Conservation (phyloP, 2,888 invertebrate species). For the Epirrita christyi region DNA sequence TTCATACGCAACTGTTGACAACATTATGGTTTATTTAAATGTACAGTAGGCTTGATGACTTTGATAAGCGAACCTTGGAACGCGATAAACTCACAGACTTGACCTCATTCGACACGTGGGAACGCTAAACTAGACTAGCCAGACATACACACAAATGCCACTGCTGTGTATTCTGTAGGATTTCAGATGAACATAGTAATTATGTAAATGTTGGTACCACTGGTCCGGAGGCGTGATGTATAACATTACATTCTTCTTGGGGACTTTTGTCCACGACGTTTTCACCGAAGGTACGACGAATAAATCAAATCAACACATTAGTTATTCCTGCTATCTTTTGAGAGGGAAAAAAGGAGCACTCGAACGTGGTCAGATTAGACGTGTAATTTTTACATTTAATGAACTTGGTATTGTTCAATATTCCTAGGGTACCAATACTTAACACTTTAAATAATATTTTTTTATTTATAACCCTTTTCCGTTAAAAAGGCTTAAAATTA, state of each 20-base stretch:
- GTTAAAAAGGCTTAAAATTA: no score
- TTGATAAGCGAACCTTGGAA: constrained; percentile 49
- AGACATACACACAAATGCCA: background rate
- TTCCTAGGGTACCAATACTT: constrained; percentile 35
- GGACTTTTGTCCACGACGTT: constrained; percentile 37
- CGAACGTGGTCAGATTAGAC: constrained; percentile 73
- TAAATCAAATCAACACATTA: constrained; percentile 70
- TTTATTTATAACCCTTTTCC: no score
- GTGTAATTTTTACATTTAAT: constrained; percentile 68
- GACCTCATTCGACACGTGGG: constrained; percentile 33
- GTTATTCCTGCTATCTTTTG: constrained; percentile 59
- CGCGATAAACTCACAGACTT: constrained; percentile 53
- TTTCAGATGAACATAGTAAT: constrained; percentile 44
- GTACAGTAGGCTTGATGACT: constrained; percentile 8
- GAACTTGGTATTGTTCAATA: constrained; percentile 49
- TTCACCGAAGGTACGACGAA: constrained; percentile 47
- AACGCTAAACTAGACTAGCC: constrained; percentile 11
- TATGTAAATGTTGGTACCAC: constrained; percentile 63
- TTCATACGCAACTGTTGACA: background rate
- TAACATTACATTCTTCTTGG: constrained; percentile 45
- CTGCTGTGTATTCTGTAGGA: constrained; percentile 10
- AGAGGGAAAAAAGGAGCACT: constrained; percentile 58
- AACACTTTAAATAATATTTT: constrained; percentile 15
- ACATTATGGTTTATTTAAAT: background rate
- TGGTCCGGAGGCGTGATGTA: constrained; percentile 48